Base-by-base conservation (phyloP, 92 coral and sea anemone species). In the Epizoanthus ramosus region DNA sequence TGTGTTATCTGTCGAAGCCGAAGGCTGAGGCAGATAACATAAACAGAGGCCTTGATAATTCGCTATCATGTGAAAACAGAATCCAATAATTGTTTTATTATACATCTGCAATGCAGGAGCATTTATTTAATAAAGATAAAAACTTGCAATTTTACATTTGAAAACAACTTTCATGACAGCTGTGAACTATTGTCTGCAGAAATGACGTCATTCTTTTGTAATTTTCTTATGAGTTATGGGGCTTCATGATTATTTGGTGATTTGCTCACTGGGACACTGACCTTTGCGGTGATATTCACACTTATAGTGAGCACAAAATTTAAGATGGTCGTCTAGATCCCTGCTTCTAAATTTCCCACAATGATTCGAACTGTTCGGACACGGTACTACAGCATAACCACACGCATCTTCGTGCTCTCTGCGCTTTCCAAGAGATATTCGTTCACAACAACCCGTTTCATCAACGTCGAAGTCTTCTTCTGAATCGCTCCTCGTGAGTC, bases 321-420 rank as follows among this genome's bases (percentile, higher is more conserved):
- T 85, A 64, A 97, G 81, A 83, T 97, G 99, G 33, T 81, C 93
- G 13, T 89, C 98, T 10, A 97, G 88, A 54, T 84, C 93, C 57
- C 92, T 85, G 50, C 98, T 88, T 19, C 98, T 90, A 74, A 92
- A 97, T 80, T 92, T 94, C 59, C 98, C 99, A 45, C 99, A 97
- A 74, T 97, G 98, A 79, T 97, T 97, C n/a, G 99, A 92, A 64
- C 99, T 97, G 82, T 97, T 97, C 1, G 99, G 98, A 63, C 99
- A 97, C 1, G 98, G 99, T 0, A 94, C 89, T 2, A 97, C 69
- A 3, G 95, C 99, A 39, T 86, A 97, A 8, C 79, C 89, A 28
- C 99, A 97, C 45, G 47, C 4, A 23, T 97, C 98, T 85, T 97
- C 99, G 65, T 97, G 99, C 3, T 92, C 98, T 0, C 35, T 57